phyloP scores from a whole-genome alignment of 2,113 vertebrate genomes.

The Sylvietta virens region DNA sequence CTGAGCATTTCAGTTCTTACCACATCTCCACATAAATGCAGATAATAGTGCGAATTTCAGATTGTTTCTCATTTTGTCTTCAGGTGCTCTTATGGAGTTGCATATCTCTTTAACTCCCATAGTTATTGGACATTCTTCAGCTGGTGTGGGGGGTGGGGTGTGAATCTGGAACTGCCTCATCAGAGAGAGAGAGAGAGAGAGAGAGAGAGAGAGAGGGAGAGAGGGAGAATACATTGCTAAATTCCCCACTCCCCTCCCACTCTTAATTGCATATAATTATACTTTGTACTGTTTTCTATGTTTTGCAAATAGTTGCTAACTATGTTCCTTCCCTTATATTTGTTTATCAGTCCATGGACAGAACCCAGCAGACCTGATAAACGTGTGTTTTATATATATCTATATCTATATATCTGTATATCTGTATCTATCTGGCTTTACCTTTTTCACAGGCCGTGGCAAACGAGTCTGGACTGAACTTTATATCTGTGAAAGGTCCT shows the following conservation, averaged over 20 bases:
- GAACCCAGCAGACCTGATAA: neutral
- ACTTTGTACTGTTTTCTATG: neutral
- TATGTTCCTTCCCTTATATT: neutral
- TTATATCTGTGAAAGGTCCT: conserved; percentile 97
- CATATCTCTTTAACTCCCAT: neutral
- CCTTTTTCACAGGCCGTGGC: conserved; percentile 85
- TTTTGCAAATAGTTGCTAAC: neutral
- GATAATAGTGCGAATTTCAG: neutral
- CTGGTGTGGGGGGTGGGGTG: neutral
- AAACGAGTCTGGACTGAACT: conserved; percentile 96
- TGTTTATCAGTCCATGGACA: neutral
- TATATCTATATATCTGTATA: neutral
- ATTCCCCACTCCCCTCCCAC: neutral
- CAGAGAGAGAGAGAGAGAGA: neutral
- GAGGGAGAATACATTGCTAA: neutral
- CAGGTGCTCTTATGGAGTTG: neutral
- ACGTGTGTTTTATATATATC: neutral
- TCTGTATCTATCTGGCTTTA: neutral
- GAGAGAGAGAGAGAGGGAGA: too few species aligned
- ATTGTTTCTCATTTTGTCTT: neutral
- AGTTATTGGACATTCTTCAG: neutral
- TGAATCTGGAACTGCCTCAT: neutral
- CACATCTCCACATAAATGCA: neutral
- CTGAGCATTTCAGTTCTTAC: neutral
- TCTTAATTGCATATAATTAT: neutral